Percentiles rank a stretch among this genome's conserved stretches.
Evolutionary conservation across 1,140 invertebrate species (phyloP).

Genomic region (Schlechtendalia chinensis): DNA sequence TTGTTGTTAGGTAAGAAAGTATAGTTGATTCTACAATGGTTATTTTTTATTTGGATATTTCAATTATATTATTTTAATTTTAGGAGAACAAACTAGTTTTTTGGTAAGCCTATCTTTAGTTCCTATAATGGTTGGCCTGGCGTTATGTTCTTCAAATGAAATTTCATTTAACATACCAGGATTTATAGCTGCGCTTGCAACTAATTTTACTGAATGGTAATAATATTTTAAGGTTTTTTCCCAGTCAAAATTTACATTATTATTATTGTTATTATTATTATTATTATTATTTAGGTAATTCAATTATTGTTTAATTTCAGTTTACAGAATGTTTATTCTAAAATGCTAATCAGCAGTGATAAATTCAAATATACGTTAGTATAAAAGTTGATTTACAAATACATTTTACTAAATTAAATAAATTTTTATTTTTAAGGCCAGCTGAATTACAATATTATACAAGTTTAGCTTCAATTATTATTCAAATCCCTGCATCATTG

Average conservation of each 20-base stretch:
- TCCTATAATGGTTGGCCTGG: constrained; percentile 81
- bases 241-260: neutral
- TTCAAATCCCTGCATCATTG: constrained; percentile 74
- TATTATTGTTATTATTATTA: too few relatives aligned
- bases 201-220: constrained; percentile 81
- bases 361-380: constrained; percentile 78
- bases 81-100: constrained; percentile 71
- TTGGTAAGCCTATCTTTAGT: constrained; percentile 77
- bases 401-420: constrained; percentile 43
- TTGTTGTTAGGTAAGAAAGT: constrained; percentile 64
- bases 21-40: neutral
- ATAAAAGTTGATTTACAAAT: neutral
- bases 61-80: constrained; percentile 51
- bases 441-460: constrained; percentile 85
- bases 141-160: constrained; percentile 79
- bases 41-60: neutral
- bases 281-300: constrained; percentile 45
- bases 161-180: constrained; percentile 76
- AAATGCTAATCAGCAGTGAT: constrained; percentile 77
- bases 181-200: constrained; percentile 75
- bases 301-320: constrained; percentile 55
- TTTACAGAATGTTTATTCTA: constrained; percentile 83
- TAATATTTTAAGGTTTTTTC: constrained; percentile 49
- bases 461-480: constrained; percentile 73
- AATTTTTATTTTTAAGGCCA: constrained; percentile 62